These are phyloP conservation scores for Microctonus brassicae DNA, from an alignment of 2,888 invertebrate species.

Conservation along the genomic window DNA sequence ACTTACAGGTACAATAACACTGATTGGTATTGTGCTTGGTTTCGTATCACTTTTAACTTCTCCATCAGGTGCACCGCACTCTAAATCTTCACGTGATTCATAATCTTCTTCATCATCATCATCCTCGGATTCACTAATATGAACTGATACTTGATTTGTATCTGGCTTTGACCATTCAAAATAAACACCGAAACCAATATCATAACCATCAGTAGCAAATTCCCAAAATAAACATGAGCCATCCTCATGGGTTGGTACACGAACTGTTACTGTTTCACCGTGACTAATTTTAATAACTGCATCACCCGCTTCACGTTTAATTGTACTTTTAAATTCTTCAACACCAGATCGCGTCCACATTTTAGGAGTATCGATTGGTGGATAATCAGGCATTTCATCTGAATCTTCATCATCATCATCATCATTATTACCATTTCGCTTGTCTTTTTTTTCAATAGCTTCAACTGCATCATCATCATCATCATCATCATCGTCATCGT, in stretches of 20 bases:
- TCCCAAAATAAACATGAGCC: slow-evolving; percentile 98
- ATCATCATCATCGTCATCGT: too few species aligned
- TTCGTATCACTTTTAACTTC: slow-evolving; percentile 57
- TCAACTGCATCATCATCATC: too few species aligned
- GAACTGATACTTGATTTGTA: slow-evolving; percentile 89
- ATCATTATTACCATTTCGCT: slow-evolving; percentile 48
- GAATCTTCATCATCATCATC: slow-evolving; percentile 53
- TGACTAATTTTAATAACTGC: slow-evolving; percentile 94
- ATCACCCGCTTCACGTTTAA: slow-evolving; percentile 84
- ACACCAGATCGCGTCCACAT: slow-evolving; percentile 97
- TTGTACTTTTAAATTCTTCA: slow-evolving; percentile 89
- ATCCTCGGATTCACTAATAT: slow-evolving; percentile 95
- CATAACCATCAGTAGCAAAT: slow-evolving; percentile 98
- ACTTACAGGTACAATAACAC: slow-evolving; percentile 65
- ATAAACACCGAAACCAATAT: slow-evolving; percentile 97
- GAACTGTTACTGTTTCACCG: slow-evolving; percentile 95
- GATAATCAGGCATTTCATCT: slow-evolving; percentile 63
- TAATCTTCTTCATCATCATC: slow-evolving; percentile 77
- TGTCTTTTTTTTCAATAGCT: slow-evolving; percentile 46
- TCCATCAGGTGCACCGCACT: slow-evolving; percentile 64
- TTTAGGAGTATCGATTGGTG: slow-evolving; percentile 80
- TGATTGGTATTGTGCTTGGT: slow-evolving; percentile 59
- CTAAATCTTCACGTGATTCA: slow-evolving; percentile 74
- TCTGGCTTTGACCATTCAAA: slow-evolving; percentile 97
- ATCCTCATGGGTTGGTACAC: slow-evolving; percentile 96